Evolutionary conservation across 2,888 invertebrate genomes (phyloP), one percentile per base, ranked within the genome.

Genomic region (Plemyria rubiginata): DNA sequence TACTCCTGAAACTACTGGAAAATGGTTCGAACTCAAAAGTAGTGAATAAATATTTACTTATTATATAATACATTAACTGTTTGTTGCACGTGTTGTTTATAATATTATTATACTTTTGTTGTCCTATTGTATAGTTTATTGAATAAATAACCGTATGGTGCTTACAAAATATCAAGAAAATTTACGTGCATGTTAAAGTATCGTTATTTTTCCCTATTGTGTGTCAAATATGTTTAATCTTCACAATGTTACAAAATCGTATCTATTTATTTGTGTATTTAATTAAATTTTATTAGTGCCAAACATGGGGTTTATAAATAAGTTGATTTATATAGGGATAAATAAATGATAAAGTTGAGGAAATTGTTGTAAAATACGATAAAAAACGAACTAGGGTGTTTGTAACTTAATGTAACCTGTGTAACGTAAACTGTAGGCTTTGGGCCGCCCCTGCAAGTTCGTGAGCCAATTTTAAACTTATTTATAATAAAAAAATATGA

Each of bases 241-340:
- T 81, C 81, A 67, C 70, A 73, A 81, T 78, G 67, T 77, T 77
- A 78, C 79, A 73, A 46, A 70, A 71, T 70, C 74, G 70, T 16
- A 45, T 45, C 79, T 79, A 80, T 78, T 80, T 71, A 82, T 82
- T 83, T 86, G 79, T 76, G 78, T 83, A 85, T 77, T 55, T 84
- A 87, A 88, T 86, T 92, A 90, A 84, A 86, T 90, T 86, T 45
- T 89, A 79, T 91, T 92, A 90, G 92, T 92, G 92, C 92, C 92
- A 92, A 92, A 84, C 68, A 82, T 89, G 89, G 86, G 82, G 81
- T 86, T 87, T 88, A 89, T 88, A 85, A 87, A 86, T 85, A 90
- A 89, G 90, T 90, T 91, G 81, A 81, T 78, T 88, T 84, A 85
- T 89, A 87, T 90, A 84, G 76, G 74, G 85, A 85, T 85, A 84